Evolutionary conservation across 1,140 invertebrate genomes (phyloP).

Genomic region (Holotrichia oblita): DNA sequence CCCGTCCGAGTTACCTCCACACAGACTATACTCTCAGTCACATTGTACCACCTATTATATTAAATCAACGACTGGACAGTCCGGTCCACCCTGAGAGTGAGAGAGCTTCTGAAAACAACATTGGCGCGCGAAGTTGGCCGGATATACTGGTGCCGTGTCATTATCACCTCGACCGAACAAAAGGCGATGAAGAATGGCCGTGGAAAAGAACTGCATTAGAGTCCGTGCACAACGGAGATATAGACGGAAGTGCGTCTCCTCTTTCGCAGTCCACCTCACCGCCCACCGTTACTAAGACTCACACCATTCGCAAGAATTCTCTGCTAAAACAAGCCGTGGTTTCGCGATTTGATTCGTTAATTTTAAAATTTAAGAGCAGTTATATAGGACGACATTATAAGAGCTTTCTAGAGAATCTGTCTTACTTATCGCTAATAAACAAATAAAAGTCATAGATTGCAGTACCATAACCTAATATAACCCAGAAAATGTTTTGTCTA

Average conservation of each 20-base stretch:
- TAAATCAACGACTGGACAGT: conserved; percentile 55
- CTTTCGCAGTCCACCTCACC: not conserved
- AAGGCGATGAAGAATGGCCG: conserved; percentile 58
- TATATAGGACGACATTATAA: not conserved
- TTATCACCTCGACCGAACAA: conserved; percentile 60
- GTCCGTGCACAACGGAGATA: conserved; percentile 41
- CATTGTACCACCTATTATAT: conserved; percentile 57
- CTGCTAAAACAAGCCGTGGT: not conserved
- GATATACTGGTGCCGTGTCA: conserved; percentile 56
- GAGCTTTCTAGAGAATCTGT: no score
- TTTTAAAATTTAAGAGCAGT: not conserved
- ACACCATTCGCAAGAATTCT: conserved; percentile 35
- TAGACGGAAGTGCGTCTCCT: conserved; percentile 47
- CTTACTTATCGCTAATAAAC: no score
- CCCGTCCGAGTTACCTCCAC: conserved; percentile 45
- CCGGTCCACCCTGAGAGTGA: conserved; percentile 37
- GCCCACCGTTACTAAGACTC: conserved; percentile 50
- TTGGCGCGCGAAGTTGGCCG: conserved; percentile 54
- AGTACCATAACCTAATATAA: no score
- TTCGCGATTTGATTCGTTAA: not conserved
- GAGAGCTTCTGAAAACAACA: conserved; percentile 51
- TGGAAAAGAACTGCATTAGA: conserved; percentile 58
- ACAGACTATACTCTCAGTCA: conserved; percentile 48
- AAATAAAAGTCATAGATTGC: no score
- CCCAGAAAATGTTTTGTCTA: no score